Evolutionary conservation across 2,888 invertebrate genomes (phyloP).

Genomic region (Vannuccia rotundouncinata): DNA sequence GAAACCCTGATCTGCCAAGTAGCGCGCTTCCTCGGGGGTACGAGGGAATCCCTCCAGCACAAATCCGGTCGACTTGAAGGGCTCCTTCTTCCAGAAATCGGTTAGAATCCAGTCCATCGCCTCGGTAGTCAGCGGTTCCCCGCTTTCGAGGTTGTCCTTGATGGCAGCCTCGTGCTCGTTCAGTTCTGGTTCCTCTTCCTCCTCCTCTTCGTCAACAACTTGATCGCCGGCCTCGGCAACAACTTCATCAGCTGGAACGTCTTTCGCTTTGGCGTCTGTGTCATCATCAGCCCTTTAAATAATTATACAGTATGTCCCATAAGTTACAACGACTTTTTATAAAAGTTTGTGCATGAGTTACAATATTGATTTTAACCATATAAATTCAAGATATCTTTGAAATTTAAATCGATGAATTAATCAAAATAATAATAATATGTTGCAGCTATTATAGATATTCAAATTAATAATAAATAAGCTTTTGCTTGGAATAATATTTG

Average conservation of each 20-base stretch:
- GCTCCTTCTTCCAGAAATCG: slow-evolving; percentile 55
- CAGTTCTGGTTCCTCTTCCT: slow-evolving; percentile 47
- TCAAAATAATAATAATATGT: too few relatives aligned
- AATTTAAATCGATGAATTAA: too few relatives aligned
- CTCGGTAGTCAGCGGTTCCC: slow-evolving; percentile 51
- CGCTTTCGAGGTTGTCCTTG: slow-evolving; percentile 51
- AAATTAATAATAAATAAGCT: too few relatives aligned
- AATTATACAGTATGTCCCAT: background rate
- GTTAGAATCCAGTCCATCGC: slow-evolving; percentile 51
- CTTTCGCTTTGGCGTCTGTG: background rate
- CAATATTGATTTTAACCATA: too few relatives aligned
- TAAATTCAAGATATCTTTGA: too few relatives aligned
- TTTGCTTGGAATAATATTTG: too few relatives aligned
- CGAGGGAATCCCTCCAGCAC: slow-evolving; percentile 56
- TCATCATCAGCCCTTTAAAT: background rate
- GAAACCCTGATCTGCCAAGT: slow-evolving; percentile 49
- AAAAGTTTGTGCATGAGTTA: too few relatives aligned
- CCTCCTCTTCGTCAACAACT: slow-evolving; percentile 42
- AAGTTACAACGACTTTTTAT: background rate
- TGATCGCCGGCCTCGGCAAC: slow-evolving; percentile 43
- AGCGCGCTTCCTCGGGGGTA: slow-evolving; percentile 51
- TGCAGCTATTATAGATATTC: too few relatives aligned
- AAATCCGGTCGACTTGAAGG: slow-evolving; percentile 53
- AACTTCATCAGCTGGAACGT: background rate
- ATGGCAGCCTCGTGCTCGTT: slow-evolving; percentile 56